Percentiles rank a stretch among this genome's conserved stretches.
phyloP scores from a whole-genome alignment of 2,888 invertebrate genomes.

The Tenthredo notha region DNA sequence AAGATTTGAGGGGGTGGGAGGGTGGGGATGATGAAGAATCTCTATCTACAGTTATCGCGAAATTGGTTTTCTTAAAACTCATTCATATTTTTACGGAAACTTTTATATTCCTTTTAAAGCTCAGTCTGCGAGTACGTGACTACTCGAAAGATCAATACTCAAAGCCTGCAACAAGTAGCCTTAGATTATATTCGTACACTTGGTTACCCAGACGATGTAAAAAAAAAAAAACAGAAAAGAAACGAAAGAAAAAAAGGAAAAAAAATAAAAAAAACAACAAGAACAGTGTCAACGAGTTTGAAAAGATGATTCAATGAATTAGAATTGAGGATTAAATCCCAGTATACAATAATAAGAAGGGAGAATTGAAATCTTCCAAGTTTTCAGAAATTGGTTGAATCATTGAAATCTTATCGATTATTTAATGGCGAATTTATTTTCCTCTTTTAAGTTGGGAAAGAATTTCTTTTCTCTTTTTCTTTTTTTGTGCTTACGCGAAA shows the following conservation, averaged over 20 bases:
- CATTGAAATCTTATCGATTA: neutral
- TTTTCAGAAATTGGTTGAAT: neutral
- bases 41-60: neutral
- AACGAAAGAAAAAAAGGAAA: neutral
- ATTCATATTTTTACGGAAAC: conserved; percentile 70
- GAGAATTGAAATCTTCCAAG: neutral
- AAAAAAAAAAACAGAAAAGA: neutral
- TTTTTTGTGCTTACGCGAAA: neutral
- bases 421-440: neutral
- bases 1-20: no score
- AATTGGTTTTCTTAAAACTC: conserved; percentile 56
- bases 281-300: conserved; percentile 32
- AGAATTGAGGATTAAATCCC: no score
- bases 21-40: no score
- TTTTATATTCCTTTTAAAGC: conserved; percentile 59
- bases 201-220: neutral
- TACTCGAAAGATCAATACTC: conserved; percentile 69
- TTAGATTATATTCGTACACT: conserved; percentile 19
- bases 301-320: neutral
- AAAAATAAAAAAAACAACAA: no score
- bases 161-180: conserved; percentile 72
- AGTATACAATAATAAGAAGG: no score
- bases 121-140: conserved; percentile 51
- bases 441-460: neutral
- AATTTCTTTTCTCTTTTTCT: neutral